Conservation (phyloP, 2,888 invertebrate genomes). For the Spilosoma lubricipeda region DNA sequence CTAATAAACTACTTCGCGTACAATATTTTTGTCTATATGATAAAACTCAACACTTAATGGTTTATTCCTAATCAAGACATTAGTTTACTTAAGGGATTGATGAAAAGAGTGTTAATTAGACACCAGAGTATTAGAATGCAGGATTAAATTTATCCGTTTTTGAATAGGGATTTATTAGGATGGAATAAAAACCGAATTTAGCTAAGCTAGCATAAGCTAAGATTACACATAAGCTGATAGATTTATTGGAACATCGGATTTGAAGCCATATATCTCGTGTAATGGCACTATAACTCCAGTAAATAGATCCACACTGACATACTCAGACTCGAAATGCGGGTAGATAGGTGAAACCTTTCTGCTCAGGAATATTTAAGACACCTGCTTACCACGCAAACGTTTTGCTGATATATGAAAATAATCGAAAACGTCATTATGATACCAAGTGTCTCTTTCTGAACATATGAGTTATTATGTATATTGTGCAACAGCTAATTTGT, state of each 20-base stretch:
- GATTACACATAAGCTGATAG: conserved; percentile 37
- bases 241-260: conserved; percentile 66
- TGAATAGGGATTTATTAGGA: neutral
- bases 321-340: conserved; percentile 74
- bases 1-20: neutral
- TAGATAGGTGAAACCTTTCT: conserved; percentile 70
- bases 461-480: neutral
- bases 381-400: neutral
- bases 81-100: neutral
- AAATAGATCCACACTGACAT: conserved; percentile 71
- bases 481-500: neutral
- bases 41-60: neutral
- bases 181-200: neutral
- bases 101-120: neutral
- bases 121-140: neutral
- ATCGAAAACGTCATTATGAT: neutral
- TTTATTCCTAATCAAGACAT: neutral
- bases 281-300: conserved; percentile 77
- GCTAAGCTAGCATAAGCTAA: conserved; percentile 16
- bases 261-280: conserved; percentile 68
- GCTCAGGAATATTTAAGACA: conserved; percentile 1
- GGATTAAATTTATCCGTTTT: neutral
- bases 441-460: neutral
- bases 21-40: neutral
- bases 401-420: neutral